A percentile compares a stretch with the other conserved stretches of the same genome.
Conservation (phyloP, 2,113 vertebrate genomes). For the Dicaeum eximium region DNA sequence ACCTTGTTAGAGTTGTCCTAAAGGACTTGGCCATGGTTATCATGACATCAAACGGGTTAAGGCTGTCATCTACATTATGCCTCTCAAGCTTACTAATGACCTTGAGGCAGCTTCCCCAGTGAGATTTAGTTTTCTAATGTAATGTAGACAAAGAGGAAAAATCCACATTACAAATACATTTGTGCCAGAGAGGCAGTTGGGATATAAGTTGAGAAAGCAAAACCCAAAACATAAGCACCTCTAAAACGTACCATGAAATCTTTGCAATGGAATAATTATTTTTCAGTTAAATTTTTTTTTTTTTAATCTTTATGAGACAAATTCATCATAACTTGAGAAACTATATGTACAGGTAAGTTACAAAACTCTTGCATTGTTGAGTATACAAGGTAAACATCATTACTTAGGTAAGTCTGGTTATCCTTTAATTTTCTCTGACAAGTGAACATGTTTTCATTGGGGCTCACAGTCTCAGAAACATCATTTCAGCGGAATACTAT, state of each 20-base stretch:
- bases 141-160: not conserved
- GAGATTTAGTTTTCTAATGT: not conserved
- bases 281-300: not conserved
- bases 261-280: not conserved
- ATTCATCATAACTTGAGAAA: not conserved
- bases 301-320: not conserved
- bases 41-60: not conserved
- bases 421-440: not conserved
- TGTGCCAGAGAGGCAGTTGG: not conserved
- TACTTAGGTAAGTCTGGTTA: not conserved
- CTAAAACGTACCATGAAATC: not conserved
- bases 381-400: not conserved
- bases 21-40: not conserved
- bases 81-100: not conserved
- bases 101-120: not conserved
- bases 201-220: not conserved
- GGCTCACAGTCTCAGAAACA: not conserved
- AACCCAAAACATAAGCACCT: not conserved
- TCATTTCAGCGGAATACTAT: not conserved
- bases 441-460: not conserved
- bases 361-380: not conserved
- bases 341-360: not conserved
- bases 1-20: not conserved
- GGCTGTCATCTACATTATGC: not conserved
- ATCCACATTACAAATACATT: not conserved